Evolutionary conservation across 1,140 invertebrate genomes (phyloP), one percentile per base, ranked within the genome.

Genomic region (Drosophila arizonae): DNA sequence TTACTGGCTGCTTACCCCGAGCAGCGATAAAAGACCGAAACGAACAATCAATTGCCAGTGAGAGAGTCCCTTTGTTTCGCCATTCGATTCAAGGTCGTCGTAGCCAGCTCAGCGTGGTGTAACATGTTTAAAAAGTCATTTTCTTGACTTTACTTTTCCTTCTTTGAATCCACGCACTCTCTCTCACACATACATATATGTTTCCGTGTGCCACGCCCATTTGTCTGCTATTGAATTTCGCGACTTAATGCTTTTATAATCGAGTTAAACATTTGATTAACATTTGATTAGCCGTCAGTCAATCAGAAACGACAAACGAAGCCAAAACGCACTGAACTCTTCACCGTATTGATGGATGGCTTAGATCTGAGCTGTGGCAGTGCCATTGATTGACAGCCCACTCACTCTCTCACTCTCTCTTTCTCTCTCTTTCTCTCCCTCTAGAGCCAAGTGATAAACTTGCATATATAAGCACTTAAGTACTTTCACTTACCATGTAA

Each of bases 401-500:
- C 51, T 54, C 3, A 3, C 21, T 24, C 21, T 24, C 21, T 24
- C 21, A 1, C 21, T 24, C 21, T 24, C 21, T 24, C 21, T 24
- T 1, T 24, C 21, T 24, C 21, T 24, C 21, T 24, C 21, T 24
- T 24, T 24, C 21, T 3, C 21, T 24, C 21, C 21, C 24, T 55
- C 39, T 46, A 39, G 55, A 51, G 57, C 65, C 3, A 21, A 43
- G 17, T 11, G 17, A 45, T 15, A 41, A 17, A 51, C 28, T n/a
- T 17, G 17, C 9, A 21, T 60, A 26, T 36, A 62, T 45, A 61
- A 50, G 26, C 33, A 50, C n/a, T 26, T 54, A 50, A 66, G 63
- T 45, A 66, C 46, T 58, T 41, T 33, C 15, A 92, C 93, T 94
- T 93, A 95, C 97, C 96, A 96, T 96, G 90, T 97, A 97, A 72